Percentiles rank a stretch among this genome's conserved stretches.
phyloP scores from a whole-genome alignment of 2,797 vertebrate species.

The Myoxocephalus aenaeus region DNA sequence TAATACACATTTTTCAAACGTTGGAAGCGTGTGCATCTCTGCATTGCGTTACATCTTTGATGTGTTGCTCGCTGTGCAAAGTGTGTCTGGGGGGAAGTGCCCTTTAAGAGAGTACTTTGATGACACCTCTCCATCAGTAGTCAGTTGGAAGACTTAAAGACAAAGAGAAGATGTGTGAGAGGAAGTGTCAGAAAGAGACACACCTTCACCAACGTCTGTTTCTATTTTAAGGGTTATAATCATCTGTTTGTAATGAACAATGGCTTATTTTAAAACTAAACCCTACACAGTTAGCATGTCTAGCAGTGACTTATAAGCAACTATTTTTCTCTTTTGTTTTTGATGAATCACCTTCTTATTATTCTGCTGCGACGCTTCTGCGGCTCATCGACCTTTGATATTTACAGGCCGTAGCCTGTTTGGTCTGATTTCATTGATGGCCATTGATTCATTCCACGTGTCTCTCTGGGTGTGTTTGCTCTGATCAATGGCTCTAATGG shows the following conservation, averaged over 20 bases:
- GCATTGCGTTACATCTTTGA: constrained; percentile 49
- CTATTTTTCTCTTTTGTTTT: background rate
- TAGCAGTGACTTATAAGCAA: background rate
- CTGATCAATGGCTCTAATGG: constrained; percentile 67
- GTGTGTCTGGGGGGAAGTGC: constrained; percentile 47
- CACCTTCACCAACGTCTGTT: background rate
- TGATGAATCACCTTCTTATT: constrained; percentile 14
- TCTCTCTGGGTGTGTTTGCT: constrained; percentile 57
- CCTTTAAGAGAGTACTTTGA: constrained; percentile 71
- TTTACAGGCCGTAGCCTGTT: constrained; percentile 54
- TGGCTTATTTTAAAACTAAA: background rate
- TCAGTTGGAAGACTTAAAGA: constrained; percentile 49
- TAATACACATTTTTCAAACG: background rate
- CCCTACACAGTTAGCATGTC: background rate
- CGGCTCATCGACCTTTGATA: constrained; percentile 40
- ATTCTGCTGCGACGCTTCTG: constrained; percentile 30
- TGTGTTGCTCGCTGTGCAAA: constrained; percentile 14
- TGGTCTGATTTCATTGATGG: constrained; percentile 64
- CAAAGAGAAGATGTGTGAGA: constrained; percentile 18
- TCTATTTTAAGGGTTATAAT: constrained; percentile 5
- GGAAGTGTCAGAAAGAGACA: constrained; percentile 37
- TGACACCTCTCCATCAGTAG: constrained; percentile 69
- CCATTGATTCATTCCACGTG: constrained; percentile 55
- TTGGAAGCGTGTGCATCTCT: background rate
- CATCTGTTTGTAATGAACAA: background rate